phyloP scores from a whole-genome alignment of 2,797 vertebrate species.

The Cyclopterus lumpus region DNA sequence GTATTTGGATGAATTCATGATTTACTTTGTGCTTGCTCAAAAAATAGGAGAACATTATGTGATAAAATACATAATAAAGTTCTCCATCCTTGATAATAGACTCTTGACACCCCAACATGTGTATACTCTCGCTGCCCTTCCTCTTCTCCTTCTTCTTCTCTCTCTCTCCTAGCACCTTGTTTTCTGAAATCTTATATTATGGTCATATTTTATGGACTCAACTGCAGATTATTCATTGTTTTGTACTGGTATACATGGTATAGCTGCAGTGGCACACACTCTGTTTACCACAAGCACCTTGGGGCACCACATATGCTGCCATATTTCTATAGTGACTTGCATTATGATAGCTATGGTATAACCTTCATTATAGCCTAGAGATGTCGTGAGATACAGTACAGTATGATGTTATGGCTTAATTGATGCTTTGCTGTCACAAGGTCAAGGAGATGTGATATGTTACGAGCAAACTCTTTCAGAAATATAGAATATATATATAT shows the following conservation, averaged over 20 bases:
- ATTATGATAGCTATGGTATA: constrained; percentile 26
- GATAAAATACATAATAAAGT: constrained; percentile 12
- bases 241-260: constrained; percentile 46
- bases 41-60: background rate
- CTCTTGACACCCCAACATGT: constrained; percentile 6
- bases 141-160: constrained; percentile 10
- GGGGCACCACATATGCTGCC: constrained; percentile 1
- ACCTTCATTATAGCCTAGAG: constrained; percentile 27
- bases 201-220: constrained; percentile 38
- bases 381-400: background rate
- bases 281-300: constrained; percentile 37
- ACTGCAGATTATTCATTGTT: constrained; percentile 56
- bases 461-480: no score
- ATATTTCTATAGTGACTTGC: constrained; percentile 14
- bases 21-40: background rate
- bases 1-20: background rate
- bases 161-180: constrained; percentile 34
- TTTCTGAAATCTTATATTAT: constrained; percentile 25
- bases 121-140: background rate
- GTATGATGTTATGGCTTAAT: constrained; percentile 14
- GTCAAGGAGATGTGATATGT: constrained; percentile 3
- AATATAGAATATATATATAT: no score
- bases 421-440: background rate
- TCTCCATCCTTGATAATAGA: constrained; percentile 2
- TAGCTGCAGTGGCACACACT: constrained; percentile 46